Conservation (phyloP, 2,797 vertebrate species). For the Cyclura pinguis region DNA sequence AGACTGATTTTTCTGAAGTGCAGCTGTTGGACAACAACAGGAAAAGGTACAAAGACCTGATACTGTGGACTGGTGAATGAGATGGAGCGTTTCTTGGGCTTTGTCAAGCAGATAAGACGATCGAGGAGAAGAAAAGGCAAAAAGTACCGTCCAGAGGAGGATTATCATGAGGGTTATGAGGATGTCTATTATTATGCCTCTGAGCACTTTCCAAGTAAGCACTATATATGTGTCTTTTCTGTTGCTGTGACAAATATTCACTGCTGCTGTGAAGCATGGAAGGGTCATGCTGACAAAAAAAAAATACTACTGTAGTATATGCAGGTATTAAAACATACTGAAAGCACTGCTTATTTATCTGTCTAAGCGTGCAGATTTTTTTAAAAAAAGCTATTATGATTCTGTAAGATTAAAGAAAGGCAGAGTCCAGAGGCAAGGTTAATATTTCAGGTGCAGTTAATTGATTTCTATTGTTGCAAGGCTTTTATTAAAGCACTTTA, state of each 20-base stretch:
- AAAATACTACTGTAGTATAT: conserved; percentile 34
- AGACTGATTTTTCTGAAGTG: conserved; percentile 63
- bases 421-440: conserved; percentile 39
- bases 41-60: conserved; percentile 52
- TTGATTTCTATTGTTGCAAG: conserved; percentile 60
- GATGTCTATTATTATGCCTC: conserved; percentile 97
- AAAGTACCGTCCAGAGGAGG: conserved; percentile 96
- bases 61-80: conserved; percentile 47
- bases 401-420: conserved; percentile 33
- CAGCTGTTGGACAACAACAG: conserved; percentile 46
- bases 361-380: conserved; percentile 43
- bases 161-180: conserved; percentile 98
- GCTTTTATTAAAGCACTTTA: conserved; percentile 53
- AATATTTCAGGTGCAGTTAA: conserved; percentile 65
- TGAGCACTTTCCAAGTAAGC: conserved; percentile 94
- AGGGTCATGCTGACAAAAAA: conserved; percentile 53
- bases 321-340: conserved; percentile 18
- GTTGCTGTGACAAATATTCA: conserved; percentile 53
- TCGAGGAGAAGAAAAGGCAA: conserved; percentile 93
- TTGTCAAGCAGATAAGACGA: conserved; percentile 92
- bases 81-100: conserved; percentile 95
- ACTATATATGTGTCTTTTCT: conserved; percentile 49
- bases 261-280: conserved; percentile 50
- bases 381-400: conserved; percentile 51
- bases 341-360: conserved; percentile 44